Evolutionary conservation across 1,140 invertebrate genomes (phyloP).

Genomic region (Drosophila virilis): DNA sequence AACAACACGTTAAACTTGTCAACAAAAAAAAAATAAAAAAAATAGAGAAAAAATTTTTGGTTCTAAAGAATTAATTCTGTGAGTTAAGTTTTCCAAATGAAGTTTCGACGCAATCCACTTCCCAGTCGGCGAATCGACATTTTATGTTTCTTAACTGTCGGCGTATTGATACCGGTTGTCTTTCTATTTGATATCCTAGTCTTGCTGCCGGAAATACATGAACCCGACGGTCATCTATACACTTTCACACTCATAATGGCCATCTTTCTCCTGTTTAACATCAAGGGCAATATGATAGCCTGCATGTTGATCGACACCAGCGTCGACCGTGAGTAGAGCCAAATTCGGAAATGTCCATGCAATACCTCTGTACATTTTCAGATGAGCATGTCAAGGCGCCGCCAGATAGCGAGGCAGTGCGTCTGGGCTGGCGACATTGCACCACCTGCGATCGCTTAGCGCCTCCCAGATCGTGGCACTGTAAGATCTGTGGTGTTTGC

Average conservation of each 20-base stretch:
- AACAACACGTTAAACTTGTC: too few relatives aligned
- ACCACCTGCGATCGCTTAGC: slow-evolving; percentile 86
- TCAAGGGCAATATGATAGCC: slow-evolving; percentile 84
- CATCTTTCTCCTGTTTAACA: slow-evolving; percentile 86
- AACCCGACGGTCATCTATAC: slow-evolving; percentile 65
- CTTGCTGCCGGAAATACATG: slow-evolving; percentile 87
- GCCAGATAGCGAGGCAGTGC: background rate
- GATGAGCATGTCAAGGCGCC: background rate
- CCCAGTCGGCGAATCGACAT: slow-evolving; percentile 50
- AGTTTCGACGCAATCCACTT: slow-evolving; percentile 57
- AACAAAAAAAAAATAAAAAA: too few relatives aligned
- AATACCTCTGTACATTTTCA: background rate
- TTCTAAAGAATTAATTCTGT: too few relatives aligned
- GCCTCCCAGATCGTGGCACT: slow-evolving; percentile 96
- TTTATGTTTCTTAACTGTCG: slow-evolving; percentile 45
- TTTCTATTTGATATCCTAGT: slow-evolving; percentile 86
- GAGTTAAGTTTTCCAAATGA: slow-evolving; percentile 14
- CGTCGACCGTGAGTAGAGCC: slow-evolving; percentile 46
- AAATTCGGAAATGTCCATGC: too few relatives aligned
- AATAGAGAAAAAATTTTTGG: too few relatives aligned
- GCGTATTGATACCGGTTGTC: slow-evolving; percentile 51
- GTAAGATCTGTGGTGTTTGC: slow-evolving; percentile 90
- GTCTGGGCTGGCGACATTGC: slow-evolving; percentile 48
- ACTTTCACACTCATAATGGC: slow-evolving; percentile 86
- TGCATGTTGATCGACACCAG: slow-evolving; percentile 72